Conservation (phyloP, 2,888 invertebrate species). For the Mythimna vitellina region DNA sequence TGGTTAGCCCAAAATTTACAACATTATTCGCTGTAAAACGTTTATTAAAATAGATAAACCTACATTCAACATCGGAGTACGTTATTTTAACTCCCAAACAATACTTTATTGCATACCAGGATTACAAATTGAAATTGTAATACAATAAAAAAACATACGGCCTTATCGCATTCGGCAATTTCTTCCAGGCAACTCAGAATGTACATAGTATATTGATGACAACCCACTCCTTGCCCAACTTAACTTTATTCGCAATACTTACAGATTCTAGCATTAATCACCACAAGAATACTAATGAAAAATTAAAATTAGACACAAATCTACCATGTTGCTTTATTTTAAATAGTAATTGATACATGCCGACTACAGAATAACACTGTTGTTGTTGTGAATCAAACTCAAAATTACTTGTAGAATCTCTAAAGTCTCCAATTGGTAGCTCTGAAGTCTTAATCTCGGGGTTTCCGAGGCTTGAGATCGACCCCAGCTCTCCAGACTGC, state of each 20-base stretch:
- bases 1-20: no score
- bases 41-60: no score
- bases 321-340: constrained; percentile 7
- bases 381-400: constrained; percentile 11
- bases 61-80: no score
- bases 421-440: constrained; percentile 14
- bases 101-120: no score
- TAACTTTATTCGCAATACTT: constrained; percentile 1
- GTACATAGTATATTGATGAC: neutral
- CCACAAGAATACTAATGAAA: neutral
- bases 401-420: constrained; percentile 14
- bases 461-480: constrained; percentile 25
- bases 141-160: no score
- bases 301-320: constrained; percentile 6
- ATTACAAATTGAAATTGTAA: no score
- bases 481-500: constrained; percentile 25
- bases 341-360: constrained; percentile 14
- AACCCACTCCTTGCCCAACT: neutral
- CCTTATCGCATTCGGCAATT: no score
- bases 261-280: constrained; percentile 7
- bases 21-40: no score
- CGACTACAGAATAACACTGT: constrained; percentile 4
- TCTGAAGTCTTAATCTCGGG: constrained; percentile 33
- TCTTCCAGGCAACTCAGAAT: no score
- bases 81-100: no score